Evolutionary conservation across 1,140 invertebrate genomes (phyloP).

Genomic region (Littorina saxatilis): DNA sequence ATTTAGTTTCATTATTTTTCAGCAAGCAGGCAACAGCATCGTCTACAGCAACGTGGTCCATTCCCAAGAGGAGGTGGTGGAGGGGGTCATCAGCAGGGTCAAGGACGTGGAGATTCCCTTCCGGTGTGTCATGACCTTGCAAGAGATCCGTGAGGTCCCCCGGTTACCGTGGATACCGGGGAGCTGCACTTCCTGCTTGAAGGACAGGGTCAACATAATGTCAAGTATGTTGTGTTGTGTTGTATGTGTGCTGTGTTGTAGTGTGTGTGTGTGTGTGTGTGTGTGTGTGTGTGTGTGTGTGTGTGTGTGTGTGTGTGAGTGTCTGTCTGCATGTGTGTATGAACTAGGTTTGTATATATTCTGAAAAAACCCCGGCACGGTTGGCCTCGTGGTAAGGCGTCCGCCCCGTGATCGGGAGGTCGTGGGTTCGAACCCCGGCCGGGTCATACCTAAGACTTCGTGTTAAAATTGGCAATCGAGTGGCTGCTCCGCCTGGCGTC

Average conservation of each 20-base stretch:
- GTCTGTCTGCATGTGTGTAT: too few species aligned
- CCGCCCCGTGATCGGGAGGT: too few species aligned
- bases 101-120: constrained; percentile 25
- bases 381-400: too few species aligned
- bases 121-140: constrained; percentile 12
- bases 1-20: too few species aligned
- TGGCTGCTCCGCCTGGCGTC: too few species aligned
- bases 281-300: not conserved
- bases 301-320: not conserved
- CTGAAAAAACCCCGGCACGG: too few species aligned
- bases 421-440: too few species aligned
- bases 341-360: too few species aligned
- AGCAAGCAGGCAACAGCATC: constrained; percentile 18
- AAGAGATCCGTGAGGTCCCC: not conserved
- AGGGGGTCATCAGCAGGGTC: constrained; percentile 20
- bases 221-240: not conserved
- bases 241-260: too few species aligned
- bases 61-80: constrained; percentile 25
- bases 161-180: not conserved
- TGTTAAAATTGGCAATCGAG: too few species aligned
- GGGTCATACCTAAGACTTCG: too few species aligned
- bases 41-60: constrained; percentile 28
- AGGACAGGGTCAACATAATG: not conserved
- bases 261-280: not conserved
- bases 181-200: constrained; percentile 15